A percentile compares a stretch with the other conserved stretches of the same genome.
These are phyloP conservation scores for Scartelaos histophorus DNA, from an alignment of 2,113 vertebrate genomes.

Conservation along the genomic window DNA sequence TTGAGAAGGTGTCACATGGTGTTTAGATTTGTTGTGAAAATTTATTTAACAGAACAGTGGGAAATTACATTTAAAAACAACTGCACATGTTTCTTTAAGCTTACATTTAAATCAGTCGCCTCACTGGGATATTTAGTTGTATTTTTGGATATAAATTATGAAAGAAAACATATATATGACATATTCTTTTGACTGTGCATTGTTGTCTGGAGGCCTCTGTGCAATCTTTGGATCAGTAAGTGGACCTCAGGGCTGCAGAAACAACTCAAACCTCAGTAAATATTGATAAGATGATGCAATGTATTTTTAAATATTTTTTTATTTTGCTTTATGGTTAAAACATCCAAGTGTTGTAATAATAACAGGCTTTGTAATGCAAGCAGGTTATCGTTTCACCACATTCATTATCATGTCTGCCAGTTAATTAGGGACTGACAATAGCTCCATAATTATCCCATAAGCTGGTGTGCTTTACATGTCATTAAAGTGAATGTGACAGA, in stretches of 20 bases:
- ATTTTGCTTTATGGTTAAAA: background rate
- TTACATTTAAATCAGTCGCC: too few species aligned
- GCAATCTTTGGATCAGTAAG: background rate
- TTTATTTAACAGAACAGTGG: too few species aligned
- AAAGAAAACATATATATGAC: background rate
- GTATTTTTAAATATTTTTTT: background rate
- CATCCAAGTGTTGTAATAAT: too few species aligned
- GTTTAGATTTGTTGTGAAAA: background rate
- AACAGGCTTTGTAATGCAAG: background rate
- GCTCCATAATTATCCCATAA: background rate
- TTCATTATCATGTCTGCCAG: background rate
- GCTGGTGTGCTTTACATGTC: conserved; percentile 4
- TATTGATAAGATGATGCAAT: background rate
- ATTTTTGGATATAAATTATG: too few species aligned
- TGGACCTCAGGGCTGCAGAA: background rate
- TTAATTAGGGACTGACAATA: conserved; percentile 2
- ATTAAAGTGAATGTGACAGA: background rate
- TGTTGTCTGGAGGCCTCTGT: background rate
- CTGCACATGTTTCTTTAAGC: too few species aligned
- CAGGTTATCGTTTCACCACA: background rate
- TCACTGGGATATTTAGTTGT: too few species aligned
- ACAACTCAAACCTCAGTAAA: background rate
- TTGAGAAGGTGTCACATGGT: background rate
- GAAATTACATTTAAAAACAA: too few species aligned
- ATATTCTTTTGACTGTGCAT: background rate